A percentile compares a stretch with the other conserved stretches of the same genome.
Evolutionary conservation across 2,797 vertebrate genomes (phyloP).

Genomic region (Holocentrus rufus): DNA sequence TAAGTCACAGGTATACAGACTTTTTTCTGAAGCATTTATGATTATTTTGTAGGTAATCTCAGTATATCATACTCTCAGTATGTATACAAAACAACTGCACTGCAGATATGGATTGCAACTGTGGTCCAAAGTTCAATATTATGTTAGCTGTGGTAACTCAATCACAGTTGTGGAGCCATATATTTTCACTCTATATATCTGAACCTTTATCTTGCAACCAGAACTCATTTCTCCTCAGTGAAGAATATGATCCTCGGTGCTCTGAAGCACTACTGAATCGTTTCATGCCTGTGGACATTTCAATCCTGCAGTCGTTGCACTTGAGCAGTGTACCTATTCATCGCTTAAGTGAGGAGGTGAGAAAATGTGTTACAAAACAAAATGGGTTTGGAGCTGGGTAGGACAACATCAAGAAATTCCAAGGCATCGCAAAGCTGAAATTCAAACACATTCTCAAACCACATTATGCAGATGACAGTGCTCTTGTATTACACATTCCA

Average conservation of each 20-base stretch:
- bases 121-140: too few relatives aligned
- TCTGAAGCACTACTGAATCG: not conserved
- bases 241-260: not conserved
- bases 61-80: not conserved
- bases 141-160: too few relatives aligned
- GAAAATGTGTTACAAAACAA: too few relatives aligned
- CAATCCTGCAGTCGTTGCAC: not conserved
- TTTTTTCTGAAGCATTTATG: not conserved
- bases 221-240: not conserved
- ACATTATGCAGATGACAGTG: not conserved
- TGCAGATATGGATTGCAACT: not conserved
- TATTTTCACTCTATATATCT: not conserved
- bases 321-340: too few relatives aligned
- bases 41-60: not conserved
- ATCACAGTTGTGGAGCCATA: too few relatives aligned
- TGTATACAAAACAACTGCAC: not conserved
- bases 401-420: too few relatives aligned
- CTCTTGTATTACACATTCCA: not conserved
- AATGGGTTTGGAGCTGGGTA: too few relatives aligned
- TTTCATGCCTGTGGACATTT: not conserved
- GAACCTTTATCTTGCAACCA: not conserved
- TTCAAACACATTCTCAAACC: not conserved
- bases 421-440: not conserved
- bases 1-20: too few relatives aligned
- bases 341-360: too few relatives aligned